Base-by-base conservation (phyloP, 1,140 invertebrate species). In the Parapsyche elsis region DNA sequence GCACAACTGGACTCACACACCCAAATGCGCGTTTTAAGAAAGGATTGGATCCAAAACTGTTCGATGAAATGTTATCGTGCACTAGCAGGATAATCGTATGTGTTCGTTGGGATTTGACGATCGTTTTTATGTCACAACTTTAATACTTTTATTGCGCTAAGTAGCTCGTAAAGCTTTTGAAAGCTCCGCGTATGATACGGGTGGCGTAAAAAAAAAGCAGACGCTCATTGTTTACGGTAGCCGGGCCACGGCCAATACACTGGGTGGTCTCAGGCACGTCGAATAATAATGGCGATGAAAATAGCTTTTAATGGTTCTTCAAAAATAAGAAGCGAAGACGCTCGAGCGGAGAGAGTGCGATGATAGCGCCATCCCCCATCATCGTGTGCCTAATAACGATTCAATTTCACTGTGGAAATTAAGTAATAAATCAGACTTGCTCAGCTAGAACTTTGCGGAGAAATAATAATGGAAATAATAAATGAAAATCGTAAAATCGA, bases 271-370 rank as follows among this genome's bases (percentile, higher is more conserved):
- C 64, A 21, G 53, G 26, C 26, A 26, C 53, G 73, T 38, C 44
- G 75, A 77, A 77, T 67, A 74, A 74, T 74, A 75, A 75, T 75
- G 45, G 70, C 70, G 49, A 75, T 49, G 44, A 49, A 75, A 75
- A 75, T 75, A 75, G 23, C 38, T 67, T 53, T 67, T 73, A 24
- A 73, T 73, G 71, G 71, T 73, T 73, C 71, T 38, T 73, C 46
- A 45, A 53, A 73, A 73, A 46, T 45, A 73, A 73, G 46, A 73
- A 73, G 38, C 19, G 16, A 73, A 71, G 19, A 67, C 21, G 45
- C 64, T 73, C 44, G 10, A 16, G 10, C 16, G 1, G 10, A 53
- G 16, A 12, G 49, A 14, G 12, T 12, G 16, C 49, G 16, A 53
- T 53, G 49, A 12, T 12, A 53, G 12, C 16, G 49, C 49, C 16